These are phyloP conservation scores for Corythornis cristatus DNA, from an alignment of 2,113 vertebrate species.

Conservation along the genomic window DNA sequence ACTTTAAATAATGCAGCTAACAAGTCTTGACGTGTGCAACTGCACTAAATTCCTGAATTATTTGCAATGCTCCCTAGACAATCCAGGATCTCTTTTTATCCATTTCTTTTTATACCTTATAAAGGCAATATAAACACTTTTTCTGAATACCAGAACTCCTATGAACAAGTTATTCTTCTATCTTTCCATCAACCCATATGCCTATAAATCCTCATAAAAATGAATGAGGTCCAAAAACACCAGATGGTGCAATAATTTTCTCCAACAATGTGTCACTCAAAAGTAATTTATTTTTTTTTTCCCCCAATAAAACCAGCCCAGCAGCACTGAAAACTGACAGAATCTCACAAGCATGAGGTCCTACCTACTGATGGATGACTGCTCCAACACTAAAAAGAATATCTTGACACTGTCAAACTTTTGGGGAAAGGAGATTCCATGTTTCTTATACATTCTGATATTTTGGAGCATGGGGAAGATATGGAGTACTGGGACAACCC, in stretches of 20 bases:
- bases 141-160: background rate
- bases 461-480: background rate
- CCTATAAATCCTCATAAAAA: slow-evolving; percentile 20
- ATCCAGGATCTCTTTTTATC: background rate
- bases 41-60: background rate
- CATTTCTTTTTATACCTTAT: background rate
- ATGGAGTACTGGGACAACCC: background rate
- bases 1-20: background rate
- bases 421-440: background rate
- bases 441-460: background rate
- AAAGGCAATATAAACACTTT: background rate
- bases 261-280: background rate
- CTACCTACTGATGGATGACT: background rate
- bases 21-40: background rate
- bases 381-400: background rate
- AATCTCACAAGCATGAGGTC: background rate
- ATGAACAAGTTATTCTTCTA: background rate
- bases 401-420: background rate
- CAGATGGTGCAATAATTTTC: background rate
- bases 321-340: background rate
- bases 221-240: background rate
- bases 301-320: background rate
- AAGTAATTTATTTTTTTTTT: background rate
- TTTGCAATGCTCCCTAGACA: background rate
- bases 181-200: background rate